These are phyloP conservation scores for Dromiciops gliroides DNA, from an alignment of 2,113 vertebrate genomes.

Conservation along the genomic window DNA sequence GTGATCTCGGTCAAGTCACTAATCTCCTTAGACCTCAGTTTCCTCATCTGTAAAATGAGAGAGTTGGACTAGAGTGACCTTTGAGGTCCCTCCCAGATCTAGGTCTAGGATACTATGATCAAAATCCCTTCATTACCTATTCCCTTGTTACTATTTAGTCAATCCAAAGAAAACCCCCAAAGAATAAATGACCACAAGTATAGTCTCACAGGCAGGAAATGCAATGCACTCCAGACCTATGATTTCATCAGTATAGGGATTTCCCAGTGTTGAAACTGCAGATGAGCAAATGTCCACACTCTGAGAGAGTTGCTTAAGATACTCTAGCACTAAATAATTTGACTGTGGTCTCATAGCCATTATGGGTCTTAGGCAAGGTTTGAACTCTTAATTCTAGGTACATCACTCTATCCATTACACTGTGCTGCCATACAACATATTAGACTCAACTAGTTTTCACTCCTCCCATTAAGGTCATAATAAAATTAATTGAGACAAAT, in stretches of 20 bases:
- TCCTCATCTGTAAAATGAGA: background rate
- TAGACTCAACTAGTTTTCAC: background rate
- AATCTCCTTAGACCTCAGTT: background rate
- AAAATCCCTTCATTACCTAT: background rate
- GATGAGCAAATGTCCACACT: background rate
- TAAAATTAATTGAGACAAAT: background rate
- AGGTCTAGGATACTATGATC: background rate
- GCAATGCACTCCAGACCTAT: background rate
- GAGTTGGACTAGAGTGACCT: background rate
- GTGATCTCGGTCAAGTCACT: background rate
- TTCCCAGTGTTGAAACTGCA: background rate
- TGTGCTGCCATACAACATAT: background rate
- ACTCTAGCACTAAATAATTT: background rate
- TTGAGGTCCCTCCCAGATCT: background rate
- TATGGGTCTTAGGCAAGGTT: background rate
- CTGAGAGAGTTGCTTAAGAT: background rate
- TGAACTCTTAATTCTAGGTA: background rate
- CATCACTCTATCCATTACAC: background rate
- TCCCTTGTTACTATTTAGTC: background rate
- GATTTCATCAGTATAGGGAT: background rate
- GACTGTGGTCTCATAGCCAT: background rate
- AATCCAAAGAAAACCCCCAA: background rate
- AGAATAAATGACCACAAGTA: background rate
- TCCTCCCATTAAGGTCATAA: background rate
- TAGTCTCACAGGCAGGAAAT: background rate